Evolutionary conservation across 92 coral and sea anemone genomes (phyloP).

Genomic region (Porites cylindrica): DNA sequence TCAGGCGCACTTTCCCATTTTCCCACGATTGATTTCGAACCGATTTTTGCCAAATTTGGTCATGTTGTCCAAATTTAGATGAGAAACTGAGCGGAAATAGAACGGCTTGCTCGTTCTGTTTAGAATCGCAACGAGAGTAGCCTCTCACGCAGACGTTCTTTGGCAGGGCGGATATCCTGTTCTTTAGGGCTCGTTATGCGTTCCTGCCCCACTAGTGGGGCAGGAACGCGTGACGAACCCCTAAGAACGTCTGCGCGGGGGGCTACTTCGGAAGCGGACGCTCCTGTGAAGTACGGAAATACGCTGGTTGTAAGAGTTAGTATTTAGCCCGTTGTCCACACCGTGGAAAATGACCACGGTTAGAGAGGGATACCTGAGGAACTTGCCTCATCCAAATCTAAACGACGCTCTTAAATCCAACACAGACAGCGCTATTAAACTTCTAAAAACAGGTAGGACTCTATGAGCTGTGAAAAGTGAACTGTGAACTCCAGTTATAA

Average conservation of each 20-base stretch:
- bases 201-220: too few relatives aligned
- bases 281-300: not conserved
- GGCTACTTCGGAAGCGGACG: constrained; percentile 25
- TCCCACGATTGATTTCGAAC: not conserved
- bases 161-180: too few relatives aligned
- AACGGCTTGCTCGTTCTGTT: too few relatives aligned
- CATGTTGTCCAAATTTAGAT: constrained; percentile 48
- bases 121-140: too few relatives aligned
- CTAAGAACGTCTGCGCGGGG: too few relatives aligned
- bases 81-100: constrained; percentile 59
- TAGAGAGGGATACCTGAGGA: constrained; percentile 70
- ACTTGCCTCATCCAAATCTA: constrained; percentile 79
- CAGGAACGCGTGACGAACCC: too few relatives aligned
- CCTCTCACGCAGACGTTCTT: not conserved
- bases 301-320: not conserved
- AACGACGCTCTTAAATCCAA: constrained; percentile 85
- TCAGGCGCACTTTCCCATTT: not conserved
- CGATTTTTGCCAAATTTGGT: constrained; percentile 39
- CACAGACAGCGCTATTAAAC: constrained; percentile 79
- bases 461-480: too few relatives aligned
- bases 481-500: too few relatives aligned
- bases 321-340: not conserved
- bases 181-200: too few relatives aligned
- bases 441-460: constrained; percentile 88
- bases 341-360: constrained; percentile 36